Conservation (phyloP, 2,113 vertebrate genomes). For the Romanogobio albipinnatus region DNA sequence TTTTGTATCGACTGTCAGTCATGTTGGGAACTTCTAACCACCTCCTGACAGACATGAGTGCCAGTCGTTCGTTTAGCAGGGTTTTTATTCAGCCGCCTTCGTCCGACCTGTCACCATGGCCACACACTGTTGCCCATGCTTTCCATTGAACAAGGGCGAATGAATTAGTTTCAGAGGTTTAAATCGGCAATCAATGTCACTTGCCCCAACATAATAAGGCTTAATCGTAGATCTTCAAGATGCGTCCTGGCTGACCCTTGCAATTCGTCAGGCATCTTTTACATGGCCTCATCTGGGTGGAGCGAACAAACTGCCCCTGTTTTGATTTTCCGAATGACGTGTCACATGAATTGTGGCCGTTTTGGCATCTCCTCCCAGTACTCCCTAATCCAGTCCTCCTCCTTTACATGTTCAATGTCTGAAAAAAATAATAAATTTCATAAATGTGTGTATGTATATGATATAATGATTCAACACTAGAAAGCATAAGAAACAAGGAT, state of each 20-base stretch:
- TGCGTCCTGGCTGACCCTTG: conserved; percentile 84
- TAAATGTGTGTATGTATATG: neutral
- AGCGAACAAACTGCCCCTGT: conserved; percentile 87
- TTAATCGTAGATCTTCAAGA: conserved; percentile 93
- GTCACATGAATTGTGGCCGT: conserved; percentile 81
- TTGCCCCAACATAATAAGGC: conserved; percentile 80
- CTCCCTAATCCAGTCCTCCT: conserved; percentile 47
- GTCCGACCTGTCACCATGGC: conserved; percentile 76
- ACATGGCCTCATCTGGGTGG: conserved; percentile 90
- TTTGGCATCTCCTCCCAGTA: conserved; percentile 33
- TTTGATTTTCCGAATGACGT: conserved; percentile 93
- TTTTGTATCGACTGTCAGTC: conserved; percentile 75
- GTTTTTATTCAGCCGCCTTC: conserved; percentile 65
- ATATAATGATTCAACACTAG: neutral
- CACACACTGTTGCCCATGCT: conserved; percentile 80
- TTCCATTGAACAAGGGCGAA: conserved; percentile 73
- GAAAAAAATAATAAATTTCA: conserved; percentile 22
- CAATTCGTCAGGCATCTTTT: conserved; percentile 84
- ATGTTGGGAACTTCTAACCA: conserved; percentile 71
- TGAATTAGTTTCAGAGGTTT: conserved; percentile 78
- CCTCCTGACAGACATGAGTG: conserved; percentile 71
- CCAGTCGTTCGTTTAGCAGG: conserved; percentile 70
- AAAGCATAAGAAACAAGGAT: conserved; percentile 55
- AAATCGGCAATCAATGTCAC: conserved; percentile 84
- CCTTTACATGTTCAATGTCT: conserved; percentile 42